phyloP scores from a whole-genome alignment of 2,113 vertebrate genomes.

The Phylloscopus trochilus region DNA sequence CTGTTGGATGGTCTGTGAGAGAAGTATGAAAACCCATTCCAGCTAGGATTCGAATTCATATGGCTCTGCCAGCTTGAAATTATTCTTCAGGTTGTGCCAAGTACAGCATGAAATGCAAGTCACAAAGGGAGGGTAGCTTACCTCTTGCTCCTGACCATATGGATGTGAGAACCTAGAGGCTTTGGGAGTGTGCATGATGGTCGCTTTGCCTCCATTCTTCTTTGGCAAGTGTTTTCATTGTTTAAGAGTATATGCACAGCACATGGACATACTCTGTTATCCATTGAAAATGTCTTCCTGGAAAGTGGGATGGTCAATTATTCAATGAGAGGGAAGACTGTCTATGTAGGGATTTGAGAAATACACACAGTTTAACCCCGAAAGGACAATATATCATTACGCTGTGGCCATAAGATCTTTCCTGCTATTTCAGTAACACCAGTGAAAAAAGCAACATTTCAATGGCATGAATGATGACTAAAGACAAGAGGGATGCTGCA shows the following conservation, averaged over 20 bases:
- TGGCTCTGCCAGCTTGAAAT: not conserved
- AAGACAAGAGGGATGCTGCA: not conserved
- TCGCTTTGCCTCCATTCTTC: not conserved
- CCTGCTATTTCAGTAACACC: not conserved
- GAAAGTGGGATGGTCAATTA: not conserved
- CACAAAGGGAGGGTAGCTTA: not conserved
- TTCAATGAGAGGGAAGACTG: not conserved
- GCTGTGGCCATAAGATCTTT: not conserved
- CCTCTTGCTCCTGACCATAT: not conserved
- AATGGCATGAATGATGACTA: not conserved
- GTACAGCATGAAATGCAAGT: not conserved
- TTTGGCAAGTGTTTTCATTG: not conserved
- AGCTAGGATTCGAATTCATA: not conserved
- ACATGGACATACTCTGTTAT: not conserved
- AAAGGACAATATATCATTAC: not conserved
- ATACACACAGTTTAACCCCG: not conserved
- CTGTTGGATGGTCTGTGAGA: not conserved
- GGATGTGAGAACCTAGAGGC: not conserved
- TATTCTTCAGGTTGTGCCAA: not conserved
- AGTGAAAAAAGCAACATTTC: not conserved
- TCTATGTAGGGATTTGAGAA: not conserved
- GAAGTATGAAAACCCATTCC: not conserved
- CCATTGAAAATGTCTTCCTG: not conserved
- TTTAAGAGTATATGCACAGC: not conserved
- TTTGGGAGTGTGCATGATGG: not conserved